A percentile compares a stretch with the other conserved stretches of the same genome.
These are phyloP conservation scores for Escarpia spicata DNA, from an alignment of 2,888 invertebrate species.

Conservation along the genomic window DNA sequence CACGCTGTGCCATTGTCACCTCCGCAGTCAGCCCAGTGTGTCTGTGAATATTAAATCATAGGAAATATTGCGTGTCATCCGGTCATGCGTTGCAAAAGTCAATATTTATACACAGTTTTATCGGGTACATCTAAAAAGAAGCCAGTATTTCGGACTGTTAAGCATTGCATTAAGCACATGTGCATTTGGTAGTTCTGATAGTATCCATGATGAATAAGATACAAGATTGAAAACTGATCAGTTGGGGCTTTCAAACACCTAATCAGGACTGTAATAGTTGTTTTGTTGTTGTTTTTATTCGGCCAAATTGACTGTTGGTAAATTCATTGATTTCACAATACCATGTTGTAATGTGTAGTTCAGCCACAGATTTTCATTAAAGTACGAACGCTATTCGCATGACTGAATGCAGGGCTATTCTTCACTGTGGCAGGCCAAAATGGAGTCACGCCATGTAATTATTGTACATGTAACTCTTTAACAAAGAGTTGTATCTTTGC, in stretches of 20 bases:
- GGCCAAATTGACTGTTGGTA: background rate
- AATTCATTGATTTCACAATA: background rate
- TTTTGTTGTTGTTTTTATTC: background rate
- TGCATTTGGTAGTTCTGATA: background rate
- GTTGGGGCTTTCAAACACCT: background rate
- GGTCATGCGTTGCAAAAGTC: background rate
- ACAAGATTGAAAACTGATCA: background rate
- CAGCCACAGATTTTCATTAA: background rate
- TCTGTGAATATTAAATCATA: constrained; percentile 6
- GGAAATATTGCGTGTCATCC: background rate
- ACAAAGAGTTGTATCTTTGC: no score
- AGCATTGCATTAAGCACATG: background rate
- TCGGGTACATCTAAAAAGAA: background rate
- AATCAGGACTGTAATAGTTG: background rate
- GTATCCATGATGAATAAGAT: background rate
- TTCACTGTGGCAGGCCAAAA: no score
- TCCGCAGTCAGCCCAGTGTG: background rate
- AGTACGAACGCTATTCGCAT: background rate
- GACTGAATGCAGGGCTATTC: background rate
- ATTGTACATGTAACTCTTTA: background rate
- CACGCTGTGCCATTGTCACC: background rate
- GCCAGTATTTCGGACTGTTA: background rate
- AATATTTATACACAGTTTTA: background rate
- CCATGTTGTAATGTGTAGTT: background rate
- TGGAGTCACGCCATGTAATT: background rate